These are phyloP conservation scores for Thamnophis elegans DNA, from an alignment of 2,797 vertebrate species.

Conservation along the genomic window DNA sequence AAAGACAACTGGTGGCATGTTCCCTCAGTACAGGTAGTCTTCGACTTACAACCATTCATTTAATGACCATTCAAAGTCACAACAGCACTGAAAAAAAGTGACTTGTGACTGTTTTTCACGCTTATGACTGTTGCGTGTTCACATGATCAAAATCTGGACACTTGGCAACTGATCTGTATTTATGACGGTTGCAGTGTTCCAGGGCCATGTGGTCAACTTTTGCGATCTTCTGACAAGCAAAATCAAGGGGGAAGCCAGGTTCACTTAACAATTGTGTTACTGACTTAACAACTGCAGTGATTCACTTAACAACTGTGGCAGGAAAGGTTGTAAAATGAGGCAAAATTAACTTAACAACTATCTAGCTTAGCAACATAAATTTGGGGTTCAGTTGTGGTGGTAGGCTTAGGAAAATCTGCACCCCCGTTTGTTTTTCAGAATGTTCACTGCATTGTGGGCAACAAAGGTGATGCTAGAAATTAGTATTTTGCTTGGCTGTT, in stretches of 20 bases:
- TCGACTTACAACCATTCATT: background rate
- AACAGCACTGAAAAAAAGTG: background rate
- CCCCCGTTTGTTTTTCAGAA: background rate
- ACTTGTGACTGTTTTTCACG: background rate
- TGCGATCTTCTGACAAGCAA: background rate
- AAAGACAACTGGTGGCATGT: background rate
- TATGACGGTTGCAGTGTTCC: background rate
- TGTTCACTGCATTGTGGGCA: background rate
- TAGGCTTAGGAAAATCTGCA: background rate
- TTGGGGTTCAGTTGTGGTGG: no score
- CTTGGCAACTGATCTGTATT: background rate
- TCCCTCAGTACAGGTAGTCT: background rate
- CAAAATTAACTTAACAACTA: background rate
- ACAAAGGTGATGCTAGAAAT: background rate
- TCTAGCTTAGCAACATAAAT: no score
- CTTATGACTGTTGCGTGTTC: background rate
- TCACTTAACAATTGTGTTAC: background rate
- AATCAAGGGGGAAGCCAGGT: background rate
- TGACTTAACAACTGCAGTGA: background rate
- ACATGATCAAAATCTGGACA: background rate
- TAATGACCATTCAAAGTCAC: background rate
- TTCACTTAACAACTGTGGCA: background rate
- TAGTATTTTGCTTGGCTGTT: background rate
- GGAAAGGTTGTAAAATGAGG: background rate
- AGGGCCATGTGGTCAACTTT: background rate